Percentiles rank a stretch among this genome's conserved stretches.
phyloP scores from a whole-genome alignment of 2,113 vertebrate genomes.

The Notarius lentiginosus region DNA sequence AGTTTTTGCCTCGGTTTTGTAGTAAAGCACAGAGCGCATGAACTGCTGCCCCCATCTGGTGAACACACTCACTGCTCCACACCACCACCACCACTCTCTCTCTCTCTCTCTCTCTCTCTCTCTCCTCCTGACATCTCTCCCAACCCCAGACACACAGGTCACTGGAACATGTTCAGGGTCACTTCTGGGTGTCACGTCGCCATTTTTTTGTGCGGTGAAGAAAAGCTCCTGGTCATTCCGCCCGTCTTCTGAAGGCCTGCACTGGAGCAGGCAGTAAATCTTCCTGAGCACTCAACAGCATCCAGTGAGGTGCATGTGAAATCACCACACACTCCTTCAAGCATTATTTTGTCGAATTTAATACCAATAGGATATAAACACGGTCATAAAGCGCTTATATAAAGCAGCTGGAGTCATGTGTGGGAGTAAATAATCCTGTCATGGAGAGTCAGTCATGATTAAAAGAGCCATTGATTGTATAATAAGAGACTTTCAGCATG shows the following conservation, averaged over 20 bases:
- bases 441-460: not conserved
- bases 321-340: too few relatives aligned
- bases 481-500: not conserved
- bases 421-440: not conserved
- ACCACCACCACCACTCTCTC: not conserved
- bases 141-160: not conserved
- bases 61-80: slow-evolving; percentile 16
- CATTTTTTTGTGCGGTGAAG: not conserved
- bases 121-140: not conserved
- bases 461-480: not conserved
- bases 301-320: not conserved
- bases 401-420: not conserved
- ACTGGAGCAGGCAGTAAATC: not conserved
- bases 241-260: not conserved
- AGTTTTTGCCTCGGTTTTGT: not conserved
- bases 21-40: slow-evolving; percentile 10
- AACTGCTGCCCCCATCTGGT: slow-evolving; percentile 72
- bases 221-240: not conserved
- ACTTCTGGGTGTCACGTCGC: not conserved
- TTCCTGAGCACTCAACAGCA: not conserved
- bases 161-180: not conserved
- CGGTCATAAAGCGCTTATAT: not conserved
- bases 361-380: not conserved
- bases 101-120: not conserved
- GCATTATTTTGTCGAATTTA: not conserved